These are phyloP conservation scores for Polyergus mexicanus DNA, from an alignment of 1,140 invertebrate genomes.

Conservation along the genomic window DNA sequence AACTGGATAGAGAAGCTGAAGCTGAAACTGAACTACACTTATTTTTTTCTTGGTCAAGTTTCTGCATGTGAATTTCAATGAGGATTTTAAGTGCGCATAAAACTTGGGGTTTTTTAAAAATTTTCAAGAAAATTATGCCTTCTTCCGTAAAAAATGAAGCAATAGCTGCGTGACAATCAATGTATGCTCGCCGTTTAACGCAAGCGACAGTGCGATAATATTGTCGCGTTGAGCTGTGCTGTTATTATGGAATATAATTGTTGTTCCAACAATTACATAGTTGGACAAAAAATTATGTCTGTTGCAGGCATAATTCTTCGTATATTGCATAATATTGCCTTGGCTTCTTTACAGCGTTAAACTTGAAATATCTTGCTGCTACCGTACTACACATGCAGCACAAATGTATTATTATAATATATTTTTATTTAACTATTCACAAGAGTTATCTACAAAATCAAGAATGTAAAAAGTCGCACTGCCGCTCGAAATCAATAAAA, in stretches of 20 bases:
- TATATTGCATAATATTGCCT: slow-evolving; percentile 1
- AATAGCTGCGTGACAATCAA: background rate
- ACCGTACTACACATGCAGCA: background rate
- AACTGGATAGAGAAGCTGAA: background rate
- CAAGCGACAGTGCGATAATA: background rate
- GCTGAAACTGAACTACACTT: too few species aligned
- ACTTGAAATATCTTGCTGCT: background rate
- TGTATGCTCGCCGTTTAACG: background rate
- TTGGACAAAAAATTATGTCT: background rate
- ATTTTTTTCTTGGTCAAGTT: background rate
- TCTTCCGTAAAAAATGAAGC: background rate
- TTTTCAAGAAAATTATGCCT: background rate
- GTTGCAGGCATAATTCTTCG: background rate
- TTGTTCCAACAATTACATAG: background rate
- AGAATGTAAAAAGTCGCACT: background rate
- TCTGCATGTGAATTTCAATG: background rate
- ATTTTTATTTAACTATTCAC: background rate
- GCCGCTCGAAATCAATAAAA: background rate
- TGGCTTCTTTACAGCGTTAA: background rate
- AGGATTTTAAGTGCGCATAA: background rate
- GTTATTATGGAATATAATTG: background rate
- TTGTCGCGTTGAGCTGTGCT: background rate
- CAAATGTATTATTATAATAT: background rate
- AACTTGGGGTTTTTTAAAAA: background rate
- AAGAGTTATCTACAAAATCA: background rate